Evolutionary conservation across 2,113 vertebrate genomes (phyloP), one percentile per base, ranked within the genome.

Genomic region (Tachuris rubrigastra): DNA sequence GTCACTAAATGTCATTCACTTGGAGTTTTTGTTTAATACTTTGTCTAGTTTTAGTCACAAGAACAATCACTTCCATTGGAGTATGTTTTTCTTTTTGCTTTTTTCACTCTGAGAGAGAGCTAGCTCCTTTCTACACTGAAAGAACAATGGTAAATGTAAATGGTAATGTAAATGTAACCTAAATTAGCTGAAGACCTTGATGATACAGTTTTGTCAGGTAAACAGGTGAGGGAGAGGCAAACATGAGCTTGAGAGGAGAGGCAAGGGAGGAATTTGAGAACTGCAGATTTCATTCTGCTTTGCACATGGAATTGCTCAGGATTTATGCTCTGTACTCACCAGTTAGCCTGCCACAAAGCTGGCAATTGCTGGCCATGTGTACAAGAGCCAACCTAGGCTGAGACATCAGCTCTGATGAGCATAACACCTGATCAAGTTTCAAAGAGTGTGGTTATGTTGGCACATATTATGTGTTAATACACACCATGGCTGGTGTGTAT

Each of bases 41-140:
- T 84, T 75, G 44, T 24, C 73, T 90, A 49, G 85, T 89, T 93
- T 83, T 67, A 81, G 56, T 65, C 72, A 66, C 14, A 86, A 30
- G 62, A 86, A 59, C 44, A 76, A 39, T 56, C 37, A 41, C 30
- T 92, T 92, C 25, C 55, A 60, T 27, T 52, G n/a, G 37, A 44
- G 10, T 30, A 37, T 65, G 27, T 25, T 86, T 80, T 93, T 76
- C 13, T 85, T 90, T 76, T 19, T 23, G 12, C 12, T 88, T 93
- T 87, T 74, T 46, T 90, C 52, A 50, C 30, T 21, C 10, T 41
- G 11, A 50, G 12, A 67, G 30, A 6, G 4, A 65, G 6, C 7
- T 85, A 65, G 6, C 7, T 85, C 28, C 20, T 83, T 80, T 74
- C 72, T 83, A 4, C 3, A 3, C 5, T 33, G 19, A 81, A 78